A percentile compares a stretch with the other conserved stretches of the same genome.
These are phyloP conservation scores for Hyposoter didymator DNA, from an alignment of 2,888 invertebrate species.

Conservation along the genomic window DNA sequence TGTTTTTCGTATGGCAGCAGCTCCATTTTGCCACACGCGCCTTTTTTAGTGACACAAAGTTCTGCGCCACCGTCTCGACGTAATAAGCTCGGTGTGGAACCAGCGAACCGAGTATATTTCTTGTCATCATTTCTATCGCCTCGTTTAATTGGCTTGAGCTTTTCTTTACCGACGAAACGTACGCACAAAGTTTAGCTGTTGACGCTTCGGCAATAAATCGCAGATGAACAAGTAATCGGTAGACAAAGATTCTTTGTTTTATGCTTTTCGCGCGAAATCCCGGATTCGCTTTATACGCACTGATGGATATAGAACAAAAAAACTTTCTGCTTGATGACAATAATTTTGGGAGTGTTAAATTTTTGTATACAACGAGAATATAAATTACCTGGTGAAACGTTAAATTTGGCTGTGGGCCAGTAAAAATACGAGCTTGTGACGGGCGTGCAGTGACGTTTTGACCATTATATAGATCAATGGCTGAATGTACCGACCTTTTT, in stretches of 20 bases:
- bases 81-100: slow-evolving; percentile 26
- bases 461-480: slow-evolving; percentile 40
- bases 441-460: slow-evolving; percentile 14
- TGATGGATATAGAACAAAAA: neutral
- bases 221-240: neutral
- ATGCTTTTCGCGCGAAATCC: neutral
- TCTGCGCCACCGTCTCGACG: slow-evolving; percentile 11
- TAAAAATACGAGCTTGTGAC: slow-evolving; percentile 8
- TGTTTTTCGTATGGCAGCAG: neutral
- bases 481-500: neutral
- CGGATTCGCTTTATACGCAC: neutral
- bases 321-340: neutral
- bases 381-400: neutral
- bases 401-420: neutral
- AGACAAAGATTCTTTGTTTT: neutral
- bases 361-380: neutral
- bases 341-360: neutral
- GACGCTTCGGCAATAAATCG: neutral
- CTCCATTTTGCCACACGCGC: neutral
- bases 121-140: neutral
- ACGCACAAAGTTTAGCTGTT: neutral
- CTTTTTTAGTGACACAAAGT: slow-evolving; percentile 25
- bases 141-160: neutral
- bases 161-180: neutral
- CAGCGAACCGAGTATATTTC: neutral